Evolutionary conservation across 2,888 invertebrate genomes (phyloP).

Genomic region (Microplitis manilae): DNA sequence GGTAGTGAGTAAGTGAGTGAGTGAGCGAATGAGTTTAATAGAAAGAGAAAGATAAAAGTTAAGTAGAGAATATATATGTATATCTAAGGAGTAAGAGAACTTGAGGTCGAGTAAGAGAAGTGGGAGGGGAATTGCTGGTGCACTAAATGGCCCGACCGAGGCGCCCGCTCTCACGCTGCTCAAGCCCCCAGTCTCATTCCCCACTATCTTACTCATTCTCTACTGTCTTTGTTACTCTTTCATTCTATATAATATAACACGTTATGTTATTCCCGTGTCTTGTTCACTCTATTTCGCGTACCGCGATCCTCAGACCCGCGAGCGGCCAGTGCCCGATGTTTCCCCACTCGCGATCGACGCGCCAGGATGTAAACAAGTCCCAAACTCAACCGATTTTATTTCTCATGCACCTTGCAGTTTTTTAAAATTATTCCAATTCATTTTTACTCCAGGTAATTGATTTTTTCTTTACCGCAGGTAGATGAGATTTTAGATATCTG

Average conservation of each 20-base stretch:
- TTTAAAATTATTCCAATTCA: constrained; percentile 4
- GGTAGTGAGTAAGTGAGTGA: background rate
- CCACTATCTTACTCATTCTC: constrained; percentile 36
- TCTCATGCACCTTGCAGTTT: constrained; percentile 11
- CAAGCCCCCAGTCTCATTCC: constrained; percentile 46
- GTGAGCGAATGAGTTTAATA: constrained; percentile 1
- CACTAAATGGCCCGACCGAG: constrained; percentile 63
- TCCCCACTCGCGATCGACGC: constrained; percentile 45
- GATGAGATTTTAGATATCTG: no score
- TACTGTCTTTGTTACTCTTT: background rate
- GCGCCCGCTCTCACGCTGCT: constrained; percentile 61
- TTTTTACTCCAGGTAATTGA: background rate
- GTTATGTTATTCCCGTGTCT: background rate
- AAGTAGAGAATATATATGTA: constrained; percentile 4
- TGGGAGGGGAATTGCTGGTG: constrained; percentile 57
- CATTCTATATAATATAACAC: background rate
- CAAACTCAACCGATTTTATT: constrained; percentile 44
- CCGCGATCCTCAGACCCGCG: constrained; percentile 8
- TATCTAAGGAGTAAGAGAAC: constrained; percentile 37
- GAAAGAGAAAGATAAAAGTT: background rate
- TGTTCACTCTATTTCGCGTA: constrained; percentile 9
- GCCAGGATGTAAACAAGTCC: constrained; percentile 66
- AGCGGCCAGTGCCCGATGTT: constrained; percentile 41
- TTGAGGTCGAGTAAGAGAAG: constrained; percentile 32
- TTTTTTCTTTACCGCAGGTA: no score